A percentile compares a stretch with the other conserved stretches of the same genome.
Conservation (phyloP, 2,113 vertebrate species). For the Pseudorasbora parva region DNA sequence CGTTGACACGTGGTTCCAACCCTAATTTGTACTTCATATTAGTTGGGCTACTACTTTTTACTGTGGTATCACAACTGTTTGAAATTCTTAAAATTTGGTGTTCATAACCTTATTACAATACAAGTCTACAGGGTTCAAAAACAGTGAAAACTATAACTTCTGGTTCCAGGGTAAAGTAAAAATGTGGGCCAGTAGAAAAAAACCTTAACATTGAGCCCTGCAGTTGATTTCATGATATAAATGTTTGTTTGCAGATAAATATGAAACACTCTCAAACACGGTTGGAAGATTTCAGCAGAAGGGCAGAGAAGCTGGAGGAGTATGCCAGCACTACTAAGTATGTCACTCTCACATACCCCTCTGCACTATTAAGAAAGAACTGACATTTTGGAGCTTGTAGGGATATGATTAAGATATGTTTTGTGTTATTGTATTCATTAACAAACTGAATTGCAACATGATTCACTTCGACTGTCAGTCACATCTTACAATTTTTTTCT, state of each 20-base stretch:
- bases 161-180: too few relatives aligned
- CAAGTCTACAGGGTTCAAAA: too few relatives aligned
- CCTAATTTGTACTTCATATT: too few relatives aligned
- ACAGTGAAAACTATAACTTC: too few relatives aligned
- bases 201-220: neutral
- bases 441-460: neutral
- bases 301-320: constrained; percentile 85
- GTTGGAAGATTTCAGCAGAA: constrained; percentile 81
- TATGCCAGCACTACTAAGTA: constrained; percentile 86
- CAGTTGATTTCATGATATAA: neutral
- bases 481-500: neutral
- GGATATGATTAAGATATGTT: neutral
- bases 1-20: too few relatives aligned
- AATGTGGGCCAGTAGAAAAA: too few relatives aligned
- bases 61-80: too few relatives aligned
- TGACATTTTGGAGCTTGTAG: neutral
- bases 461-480: neutral
- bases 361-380: neutral
- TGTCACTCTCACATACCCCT: constrained; percentile 46
- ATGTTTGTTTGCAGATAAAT: constrained; percentile 71
- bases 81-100: too few relatives aligned
- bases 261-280: constrained; percentile 80
- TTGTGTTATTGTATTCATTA: neutral
- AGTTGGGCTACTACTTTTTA: too few relatives aligned
- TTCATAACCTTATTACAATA: too few relatives aligned